Evolutionary conservation across 1,140 invertebrate genomes (phyloP).

Genomic region (Drosophila mauritiana): DNA sequence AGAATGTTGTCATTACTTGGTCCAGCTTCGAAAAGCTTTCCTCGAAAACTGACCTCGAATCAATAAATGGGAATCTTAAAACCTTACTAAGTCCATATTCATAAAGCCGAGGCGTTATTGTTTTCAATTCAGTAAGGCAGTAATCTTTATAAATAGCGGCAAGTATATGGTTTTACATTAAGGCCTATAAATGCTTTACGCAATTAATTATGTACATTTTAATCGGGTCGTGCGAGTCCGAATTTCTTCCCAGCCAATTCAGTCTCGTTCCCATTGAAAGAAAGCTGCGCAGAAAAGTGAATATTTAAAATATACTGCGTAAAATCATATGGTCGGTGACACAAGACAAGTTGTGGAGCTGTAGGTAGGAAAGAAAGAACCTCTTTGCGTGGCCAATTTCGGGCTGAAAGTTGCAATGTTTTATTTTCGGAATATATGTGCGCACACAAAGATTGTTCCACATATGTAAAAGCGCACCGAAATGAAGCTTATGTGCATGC

Average conservation of each 20-base stretch:
- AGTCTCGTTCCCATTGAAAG: neutral
- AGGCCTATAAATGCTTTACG: neutral
- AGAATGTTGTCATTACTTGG: no score
- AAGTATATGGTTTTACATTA: no score
- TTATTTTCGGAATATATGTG: constrained; percentile 69
- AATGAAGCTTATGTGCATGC: constrained; percentile 21
- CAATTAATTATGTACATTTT: constrained; percentile 21
- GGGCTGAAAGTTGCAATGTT: constrained; percentile 67
- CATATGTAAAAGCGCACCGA: constrained; percentile 36
- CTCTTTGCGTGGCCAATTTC: constrained; percentile 49
- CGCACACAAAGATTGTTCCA: constrained; percentile 29
- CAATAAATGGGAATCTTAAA: no score
- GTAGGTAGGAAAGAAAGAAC: constrained; percentile 12
- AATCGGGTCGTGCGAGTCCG: constrained; percentile 44
- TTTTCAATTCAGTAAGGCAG: no score
- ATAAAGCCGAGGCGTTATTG: no score
- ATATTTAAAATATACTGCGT: constrained; percentile 23
- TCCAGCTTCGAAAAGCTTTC: no score
- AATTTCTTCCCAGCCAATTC: no score
- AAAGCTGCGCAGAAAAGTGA: neutral
- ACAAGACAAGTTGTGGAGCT: constrained; percentile 6
- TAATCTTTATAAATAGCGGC: no score
- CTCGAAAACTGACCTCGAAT: no score
- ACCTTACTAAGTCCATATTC: no score
- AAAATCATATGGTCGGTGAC: constrained; percentile 28